Conservation (phyloP, 2,888 invertebrate genomes). For the Peribatodes rhomboidaria region DNA sequence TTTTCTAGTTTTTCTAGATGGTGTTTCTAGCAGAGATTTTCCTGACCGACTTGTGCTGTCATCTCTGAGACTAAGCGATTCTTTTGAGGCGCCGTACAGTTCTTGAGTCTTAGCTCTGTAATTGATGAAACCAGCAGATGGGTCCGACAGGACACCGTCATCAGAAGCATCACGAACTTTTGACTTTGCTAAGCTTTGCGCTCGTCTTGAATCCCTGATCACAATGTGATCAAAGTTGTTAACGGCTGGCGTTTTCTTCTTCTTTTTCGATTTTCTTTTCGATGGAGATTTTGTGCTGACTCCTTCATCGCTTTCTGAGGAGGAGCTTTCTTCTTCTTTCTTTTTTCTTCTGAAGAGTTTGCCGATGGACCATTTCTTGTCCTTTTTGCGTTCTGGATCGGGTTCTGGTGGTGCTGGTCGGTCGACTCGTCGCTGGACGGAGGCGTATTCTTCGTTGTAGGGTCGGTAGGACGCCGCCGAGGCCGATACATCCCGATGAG, state of each 20-base stretch:
- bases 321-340: constrained; percentile 88
- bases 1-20: constrained; percentile 84
- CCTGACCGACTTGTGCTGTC: constrained; percentile 73
- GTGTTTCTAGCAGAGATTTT: constrained; percentile 82
- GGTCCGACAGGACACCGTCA: constrained; percentile 87
- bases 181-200: constrained; percentile 80
- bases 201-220: constrained; percentile 81
- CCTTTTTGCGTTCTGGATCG: constrained; percentile 83
- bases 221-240: constrained; percentile 90
- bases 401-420: constrained; percentile 67
- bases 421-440: constrained; percentile 72
- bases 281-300: constrained; percentile 75
- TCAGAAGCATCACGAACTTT: constrained; percentile 74
- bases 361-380: constrained; percentile 94
- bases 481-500: constrained; percentile 73
- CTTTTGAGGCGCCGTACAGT: constrained; percentile 71
- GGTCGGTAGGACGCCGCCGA: constrained; percentile 70
- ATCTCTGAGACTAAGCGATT: constrained; percentile 74
- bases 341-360: constrained; percentile 92
- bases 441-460: constrained; percentile 76
- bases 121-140: constrained; percentile 82
- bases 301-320: constrained; percentile 83
- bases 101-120: constrained; percentile 76
- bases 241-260: constrained; percentile 82
- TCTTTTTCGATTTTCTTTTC: constrained; percentile 82